These are phyloP conservation scores for Zoanthus sansibaricus DNA, from an alignment of 92 coral and sea anemone genomes.

Conservation along the genomic window DNA sequence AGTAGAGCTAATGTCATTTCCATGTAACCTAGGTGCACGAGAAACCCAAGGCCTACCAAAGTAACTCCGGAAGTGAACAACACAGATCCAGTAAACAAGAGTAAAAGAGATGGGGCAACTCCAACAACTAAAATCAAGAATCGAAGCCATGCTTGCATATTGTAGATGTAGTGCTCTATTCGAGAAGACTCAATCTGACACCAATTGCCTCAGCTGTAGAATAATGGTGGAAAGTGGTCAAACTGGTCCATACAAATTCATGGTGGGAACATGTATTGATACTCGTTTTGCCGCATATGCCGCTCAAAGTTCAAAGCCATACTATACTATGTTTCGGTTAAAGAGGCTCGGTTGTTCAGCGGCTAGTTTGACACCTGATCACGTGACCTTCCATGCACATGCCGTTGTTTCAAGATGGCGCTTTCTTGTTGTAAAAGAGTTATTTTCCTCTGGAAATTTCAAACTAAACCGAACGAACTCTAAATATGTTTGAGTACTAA, in stretches of 20 bases:
- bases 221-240: background rate
- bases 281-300: background rate
- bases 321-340: background rate
- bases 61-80: constrained; percentile 7
- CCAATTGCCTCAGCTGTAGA: no score
- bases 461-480: background rate
- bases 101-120: constrained; percentile 12
- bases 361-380: constrained; percentile 40
- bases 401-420: constrained; percentile 71
- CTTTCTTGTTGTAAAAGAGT: background rate
- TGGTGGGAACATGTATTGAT: background rate
- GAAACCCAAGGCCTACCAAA: constrained; percentile 16
- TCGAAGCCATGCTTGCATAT: constrained; percentile 35
- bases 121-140: constrained; percentile 24
- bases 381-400: constrained; percentile 74
- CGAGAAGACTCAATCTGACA: no score
- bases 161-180: background rate
- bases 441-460: constrained; percentile 16
- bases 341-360: background rate
- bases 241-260: background rate
- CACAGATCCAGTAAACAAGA: constrained; percentile 26
- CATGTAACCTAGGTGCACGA: constrained; percentile 32
- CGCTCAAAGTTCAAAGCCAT: constrained; percentile 20
- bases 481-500: background rate
- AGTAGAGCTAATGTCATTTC: constrained; percentile 7